A percentile compares a stretch with the other conserved stretches of the same genome.
Evolutionary conservation across 1,140 invertebrate genomes (phyloP).

Genomic region (Cotesia vestalis): DNA sequence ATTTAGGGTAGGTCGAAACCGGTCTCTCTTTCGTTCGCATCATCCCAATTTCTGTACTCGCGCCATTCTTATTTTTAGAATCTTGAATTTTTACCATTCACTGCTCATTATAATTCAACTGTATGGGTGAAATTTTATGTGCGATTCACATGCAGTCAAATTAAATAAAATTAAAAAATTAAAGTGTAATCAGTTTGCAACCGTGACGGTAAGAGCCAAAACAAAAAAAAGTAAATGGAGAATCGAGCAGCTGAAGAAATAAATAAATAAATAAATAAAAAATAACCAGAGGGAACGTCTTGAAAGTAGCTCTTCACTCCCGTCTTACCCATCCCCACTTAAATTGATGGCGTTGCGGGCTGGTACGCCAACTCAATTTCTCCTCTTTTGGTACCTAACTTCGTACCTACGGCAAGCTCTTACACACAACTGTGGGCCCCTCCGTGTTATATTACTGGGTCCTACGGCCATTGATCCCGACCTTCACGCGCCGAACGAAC

Average conservation of each 20-base stretch:
- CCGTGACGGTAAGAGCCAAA: too few relatives aligned
- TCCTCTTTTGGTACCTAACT: slow-evolving; percentile 66
- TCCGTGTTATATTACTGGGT: slow-evolving; percentile 51
- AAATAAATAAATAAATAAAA: neutral
- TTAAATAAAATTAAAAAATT: too few relatives aligned
- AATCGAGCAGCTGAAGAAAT: neutral
- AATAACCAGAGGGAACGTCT: neutral
- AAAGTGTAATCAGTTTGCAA: too few relatives aligned
- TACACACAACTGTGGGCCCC: slow-evolving; percentile 26
- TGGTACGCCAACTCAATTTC: slow-evolving; percentile 64
- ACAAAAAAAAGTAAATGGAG: too few relatives aligned
- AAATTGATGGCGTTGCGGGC: slow-evolving; percentile 25
- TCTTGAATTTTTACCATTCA: too few relatives aligned
- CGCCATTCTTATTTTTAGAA: too few relatives aligned
- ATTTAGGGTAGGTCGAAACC: slow-evolving; percentile 41
- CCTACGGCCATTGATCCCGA: slow-evolving; percentile 67
- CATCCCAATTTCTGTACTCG: too few relatives aligned
- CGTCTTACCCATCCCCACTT: slow-evolving; percentile 14
- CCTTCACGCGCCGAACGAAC: slow-evolving; percentile 65
- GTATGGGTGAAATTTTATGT: too few relatives aligned
- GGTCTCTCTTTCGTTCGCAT: neutral
- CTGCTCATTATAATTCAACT: too few relatives aligned
- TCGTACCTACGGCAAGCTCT: slow-evolving; percentile 47
- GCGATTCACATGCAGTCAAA: too few relatives aligned
- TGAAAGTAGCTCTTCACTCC: neutral